Conservation (phyloP, 2,888 invertebrate species). For the Rhamnusium bicolor region DNA sequence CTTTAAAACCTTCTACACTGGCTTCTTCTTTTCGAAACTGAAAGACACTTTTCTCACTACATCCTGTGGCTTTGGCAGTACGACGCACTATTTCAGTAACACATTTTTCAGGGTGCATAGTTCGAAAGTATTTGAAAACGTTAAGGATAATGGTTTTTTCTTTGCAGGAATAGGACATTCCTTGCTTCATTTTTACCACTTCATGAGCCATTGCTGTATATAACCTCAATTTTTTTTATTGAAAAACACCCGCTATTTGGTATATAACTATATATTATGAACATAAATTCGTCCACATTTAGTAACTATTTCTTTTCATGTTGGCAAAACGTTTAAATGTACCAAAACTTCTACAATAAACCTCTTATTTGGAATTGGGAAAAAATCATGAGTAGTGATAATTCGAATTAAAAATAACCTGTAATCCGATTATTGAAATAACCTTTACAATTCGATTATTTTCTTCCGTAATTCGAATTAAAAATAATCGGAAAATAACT, state of each 20-base stretch:
- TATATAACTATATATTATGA: no score
- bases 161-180: slow-evolving; percentile 69
- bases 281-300: no score
- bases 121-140: slow-evolving; percentile 69
- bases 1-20: slow-evolving; percentile 67
- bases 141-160: slow-evolving; percentile 70
- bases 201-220: slow-evolving; percentile 54
- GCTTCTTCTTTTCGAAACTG: slow-evolving; percentile 69
- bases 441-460: no score
- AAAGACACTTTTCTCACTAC: slow-evolving; percentile 69
- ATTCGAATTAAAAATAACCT: no score
- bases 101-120: slow-evolving; percentile 64
- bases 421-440: no score
- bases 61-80: slow-evolving; percentile 69
- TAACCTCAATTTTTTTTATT: not conserved
- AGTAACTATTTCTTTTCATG: no score
- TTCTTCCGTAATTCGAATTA: no score
- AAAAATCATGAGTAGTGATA: no score
- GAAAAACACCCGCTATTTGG: not conserved
- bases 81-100: slow-evolving; percentile 67
- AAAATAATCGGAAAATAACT: no score
- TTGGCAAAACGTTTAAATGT: no score
- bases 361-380: no score
- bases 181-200: slow-evolving; percentile 69
- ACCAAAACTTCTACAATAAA: no score